Conservation (phyloP, 37 sponge, comb jelly and placozoan species). For the Aplysina aerophoba region DNA sequence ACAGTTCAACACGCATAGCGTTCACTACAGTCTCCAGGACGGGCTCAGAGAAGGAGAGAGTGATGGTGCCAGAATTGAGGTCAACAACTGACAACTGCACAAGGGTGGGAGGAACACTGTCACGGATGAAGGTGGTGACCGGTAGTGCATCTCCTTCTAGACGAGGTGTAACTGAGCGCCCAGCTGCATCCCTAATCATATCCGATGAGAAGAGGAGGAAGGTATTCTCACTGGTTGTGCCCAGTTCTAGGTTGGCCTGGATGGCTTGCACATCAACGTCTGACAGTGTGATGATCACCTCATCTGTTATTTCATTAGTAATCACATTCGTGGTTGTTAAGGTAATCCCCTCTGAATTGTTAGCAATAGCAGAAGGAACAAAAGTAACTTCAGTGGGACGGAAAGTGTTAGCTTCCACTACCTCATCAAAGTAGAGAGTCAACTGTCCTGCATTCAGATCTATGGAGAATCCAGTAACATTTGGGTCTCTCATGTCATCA, state of each 20-base stretch:
- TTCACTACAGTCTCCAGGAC: conserved; percentile 42
- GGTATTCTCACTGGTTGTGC: conserved; percentile 59
- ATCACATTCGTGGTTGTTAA: conserved; percentile 32
- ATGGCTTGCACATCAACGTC: conserved; percentile 53
- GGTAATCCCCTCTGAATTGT: conserved; percentile 25
- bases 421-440: conserved; percentile 77
- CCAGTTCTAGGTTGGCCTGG: conserved; percentile 60
- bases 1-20: conserved; percentile 57
- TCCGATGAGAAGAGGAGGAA: conserved; percentile 58
- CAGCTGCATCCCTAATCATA: conserved; percentile 61
- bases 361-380: conserved; percentile 49
- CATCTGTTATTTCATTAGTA: conserved; percentile 37
- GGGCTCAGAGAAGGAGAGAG: conserved; percentile 86
- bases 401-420: conserved; percentile 55
- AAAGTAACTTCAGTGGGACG: conserved; percentile 47
- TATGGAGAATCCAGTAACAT: conserved; percentile 74
- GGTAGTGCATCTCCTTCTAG: conserved; percentile 64
- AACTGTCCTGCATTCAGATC: conserved; percentile 69
- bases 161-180: conserved; percentile 54
- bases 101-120: conserved; percentile 59
- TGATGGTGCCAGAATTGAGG: conserved; percentile 52
- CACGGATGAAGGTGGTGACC: conserved; percentile 55
- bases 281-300: conserved; percentile 42
- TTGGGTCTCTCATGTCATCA: conserved; percentile 60
- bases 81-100: conserved; percentile 54